Evolutionary conservation across 2,113 vertebrate species (phyloP).

Genomic region (Pionites leucogaster): DNA sequence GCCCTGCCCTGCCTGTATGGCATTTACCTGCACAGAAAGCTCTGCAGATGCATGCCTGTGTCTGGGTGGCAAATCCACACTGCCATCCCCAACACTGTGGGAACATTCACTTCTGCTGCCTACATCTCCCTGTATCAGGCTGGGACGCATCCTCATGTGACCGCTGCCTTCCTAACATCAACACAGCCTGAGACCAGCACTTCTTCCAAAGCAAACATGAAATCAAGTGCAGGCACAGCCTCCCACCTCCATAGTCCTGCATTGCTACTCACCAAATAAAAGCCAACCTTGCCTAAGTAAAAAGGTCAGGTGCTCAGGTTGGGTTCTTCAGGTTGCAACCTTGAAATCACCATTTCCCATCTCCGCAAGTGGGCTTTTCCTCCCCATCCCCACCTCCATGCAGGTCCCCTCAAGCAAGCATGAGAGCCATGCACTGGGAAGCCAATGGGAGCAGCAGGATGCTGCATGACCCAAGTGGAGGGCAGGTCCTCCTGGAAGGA

Average conservation of each 20-base stretch:
- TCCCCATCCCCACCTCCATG: not conserved
- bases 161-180: rapidly evolving
- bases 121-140: not conserved
- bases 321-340: not conserved
- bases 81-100: not conserved
- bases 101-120: not conserved
- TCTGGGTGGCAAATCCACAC: rapidly evolving
- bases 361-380: rapidly evolving
- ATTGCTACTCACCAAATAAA: not conserved
- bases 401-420: not conserved
- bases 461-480: rapidly evolving
- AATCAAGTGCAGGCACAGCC: not conserved
- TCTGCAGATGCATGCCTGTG: not conserved
- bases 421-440: not conserved
- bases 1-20: not conserved
- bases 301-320: not conserved
- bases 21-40: not conserved
- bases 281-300: not conserved
- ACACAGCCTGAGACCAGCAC: not conserved
- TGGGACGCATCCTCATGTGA: rapidly evolving
- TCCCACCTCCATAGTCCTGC: not conserved
- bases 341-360: not conserved
- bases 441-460: not conserved
- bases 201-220: not conserved
- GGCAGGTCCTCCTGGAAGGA: not conserved